Evolutionary conservation across 2,888 invertebrate genomes (phyloP).

Genomic region (Eubasilissa splendida): DNA sequence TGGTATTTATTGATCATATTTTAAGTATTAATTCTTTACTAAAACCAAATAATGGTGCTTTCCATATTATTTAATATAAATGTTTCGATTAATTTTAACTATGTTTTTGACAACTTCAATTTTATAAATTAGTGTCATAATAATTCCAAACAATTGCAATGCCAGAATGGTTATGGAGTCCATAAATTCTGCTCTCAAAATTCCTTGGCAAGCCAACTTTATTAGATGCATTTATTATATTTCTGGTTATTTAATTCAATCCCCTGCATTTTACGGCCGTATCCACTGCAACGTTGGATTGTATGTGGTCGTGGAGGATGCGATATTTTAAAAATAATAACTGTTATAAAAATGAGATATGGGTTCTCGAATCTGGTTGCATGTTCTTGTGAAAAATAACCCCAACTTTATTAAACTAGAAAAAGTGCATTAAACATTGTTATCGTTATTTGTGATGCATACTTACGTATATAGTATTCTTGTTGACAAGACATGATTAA

Average conservation of each 20-base stretch:
- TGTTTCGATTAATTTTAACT: too few species aligned
- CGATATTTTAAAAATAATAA: conserved; percentile 48
- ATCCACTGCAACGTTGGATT: not conserved
- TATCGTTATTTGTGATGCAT: too few species aligned
- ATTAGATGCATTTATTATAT: conserved; percentile 49
- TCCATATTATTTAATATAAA: too few species aligned
- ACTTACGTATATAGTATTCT: too few species aligned
- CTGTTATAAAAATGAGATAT: conserved; percentile 52
- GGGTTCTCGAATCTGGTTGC: conserved; percentile 46
- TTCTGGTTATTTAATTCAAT: conserved; percentile 52
- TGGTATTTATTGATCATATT: too few species aligned
- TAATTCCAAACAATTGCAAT: not conserved
- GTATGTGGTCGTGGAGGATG: conserved; percentile 22
- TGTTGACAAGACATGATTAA: too few species aligned
- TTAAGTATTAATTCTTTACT: too few species aligned
- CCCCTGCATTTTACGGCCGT: conserved; percentile 35
- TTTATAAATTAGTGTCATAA: not conserved
- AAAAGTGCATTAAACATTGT: too few species aligned
- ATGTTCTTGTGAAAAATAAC: conserved; percentile 17
- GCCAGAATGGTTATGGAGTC: not conserved
- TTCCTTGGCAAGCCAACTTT: conserved; percentile 39
- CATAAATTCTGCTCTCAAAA: conserved; percentile 37
- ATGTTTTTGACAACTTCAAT: too few species aligned
- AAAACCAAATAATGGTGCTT: too few species aligned
- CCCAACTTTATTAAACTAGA: too few species aligned